phyloP scores from a whole-genome alignment of 1,140 invertebrate genomes.

The Eriocheir sinensis region DNA sequence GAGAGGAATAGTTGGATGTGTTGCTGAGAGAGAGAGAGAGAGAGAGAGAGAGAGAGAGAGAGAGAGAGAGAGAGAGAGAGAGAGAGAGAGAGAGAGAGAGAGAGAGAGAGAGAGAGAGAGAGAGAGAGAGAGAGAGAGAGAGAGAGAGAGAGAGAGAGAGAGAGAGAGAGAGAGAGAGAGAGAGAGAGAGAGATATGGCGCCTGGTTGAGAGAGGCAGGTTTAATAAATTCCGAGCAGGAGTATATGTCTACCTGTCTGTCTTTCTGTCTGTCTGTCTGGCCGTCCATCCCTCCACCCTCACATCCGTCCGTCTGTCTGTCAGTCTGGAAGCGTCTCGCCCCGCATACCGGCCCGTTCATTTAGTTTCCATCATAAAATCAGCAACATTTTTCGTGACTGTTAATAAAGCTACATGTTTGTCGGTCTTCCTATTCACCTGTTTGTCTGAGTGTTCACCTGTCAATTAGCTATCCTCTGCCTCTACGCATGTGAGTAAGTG shows the following conservation, averaged over 20 bases:
- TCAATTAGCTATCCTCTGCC: neutral
- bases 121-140: conserved; percentile 4
- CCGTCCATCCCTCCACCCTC: neutral
- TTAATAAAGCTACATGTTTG: neutral
- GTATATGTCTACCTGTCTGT: neutral
- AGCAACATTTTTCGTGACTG: neutral
- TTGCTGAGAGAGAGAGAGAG: neutral
- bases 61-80: neutral
- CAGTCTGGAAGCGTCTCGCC: neutral
- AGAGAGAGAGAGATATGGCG: neutral
- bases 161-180: too few relatives aligned
- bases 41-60: neutral
- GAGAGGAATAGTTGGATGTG: neutral
- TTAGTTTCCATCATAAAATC: neutral
- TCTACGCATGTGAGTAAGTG: neutral
- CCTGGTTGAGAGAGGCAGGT: neutral
- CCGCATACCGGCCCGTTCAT: neutral
- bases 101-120: conserved; percentile 4
- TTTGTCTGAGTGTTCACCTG: neutral
- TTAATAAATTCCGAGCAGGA: neutral
- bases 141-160: neutral
- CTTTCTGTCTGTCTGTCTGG: neutral
- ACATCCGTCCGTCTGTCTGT: too few relatives aligned
- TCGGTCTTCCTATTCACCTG: neutral
- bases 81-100: neutral